Percentiles rank a stretch among this genome's conserved stretches.
These are phyloP conservation scores for Drosophila basisetae DNA, from an alignment of 2,888 invertebrate species.

Conservation along the genomic window DNA sequence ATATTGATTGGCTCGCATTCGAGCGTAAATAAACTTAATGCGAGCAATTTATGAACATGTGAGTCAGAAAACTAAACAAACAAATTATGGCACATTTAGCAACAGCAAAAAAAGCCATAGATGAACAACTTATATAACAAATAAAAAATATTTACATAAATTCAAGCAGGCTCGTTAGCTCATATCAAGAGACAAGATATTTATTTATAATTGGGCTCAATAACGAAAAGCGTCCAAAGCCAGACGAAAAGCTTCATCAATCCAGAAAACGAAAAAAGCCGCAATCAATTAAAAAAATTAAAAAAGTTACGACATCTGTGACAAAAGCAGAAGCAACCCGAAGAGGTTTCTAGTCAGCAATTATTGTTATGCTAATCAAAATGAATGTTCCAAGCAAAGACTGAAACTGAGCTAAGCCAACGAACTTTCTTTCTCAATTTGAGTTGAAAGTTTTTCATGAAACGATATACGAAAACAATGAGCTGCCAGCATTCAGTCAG, in stretches of 20 bases:
- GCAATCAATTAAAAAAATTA: slow-evolving; percentile 4
- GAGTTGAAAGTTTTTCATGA: slow-evolving; percentile 71
- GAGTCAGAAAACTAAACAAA: slow-evolving; percentile 11
- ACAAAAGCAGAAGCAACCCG: slow-evolving; percentile 24
- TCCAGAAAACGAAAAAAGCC: neutral
- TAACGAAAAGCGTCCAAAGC: slow-evolving; percentile 23
- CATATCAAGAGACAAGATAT: slow-evolving; percentile 3
- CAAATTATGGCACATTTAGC: neutral
- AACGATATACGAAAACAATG: slow-evolving; percentile 73
- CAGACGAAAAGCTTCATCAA: slow-evolving; percentile 14
- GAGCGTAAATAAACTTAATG: slow-evolving; percentile 5
- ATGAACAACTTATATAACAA: slow-evolving; percentile 19
- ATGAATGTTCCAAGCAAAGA: slow-evolving; percentile 6
- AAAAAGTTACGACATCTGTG: slow-evolving; percentile 24
- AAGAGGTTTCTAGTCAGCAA: slow-evolving; percentile 26
- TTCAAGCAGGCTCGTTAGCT: slow-evolving; percentile 22
- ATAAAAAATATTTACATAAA: slow-evolving; percentile 36
- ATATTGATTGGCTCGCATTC: neutral
- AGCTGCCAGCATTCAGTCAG: slow-evolving; percentile 50
- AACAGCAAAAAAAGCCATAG: neutral
- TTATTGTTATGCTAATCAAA: slow-evolving; percentile 51
- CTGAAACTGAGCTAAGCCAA: slow-evolving; percentile 5
- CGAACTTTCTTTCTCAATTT: slow-evolving; percentile 50
- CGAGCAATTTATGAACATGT: neutral
- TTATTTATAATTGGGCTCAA: slow-evolving; percentile 12